Conservation (phyloP, 2,113 vertebrate genomes). For the Percina caprodes region DNA sequence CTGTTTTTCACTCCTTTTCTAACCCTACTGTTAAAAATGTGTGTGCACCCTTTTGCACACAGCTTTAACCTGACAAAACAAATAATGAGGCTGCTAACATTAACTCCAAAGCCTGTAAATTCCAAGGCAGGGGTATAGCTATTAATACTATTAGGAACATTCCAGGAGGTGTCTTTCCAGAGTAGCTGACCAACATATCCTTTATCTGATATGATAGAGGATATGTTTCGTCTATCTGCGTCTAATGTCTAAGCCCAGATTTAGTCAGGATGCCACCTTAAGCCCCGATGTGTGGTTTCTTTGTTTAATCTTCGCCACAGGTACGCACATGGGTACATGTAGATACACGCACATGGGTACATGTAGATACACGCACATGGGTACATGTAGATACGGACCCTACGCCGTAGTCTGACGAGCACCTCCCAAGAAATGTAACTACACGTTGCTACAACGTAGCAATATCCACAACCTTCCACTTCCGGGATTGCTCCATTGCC, state of each 20-base stretch:
- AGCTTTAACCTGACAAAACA: slow-evolving; percentile 31
- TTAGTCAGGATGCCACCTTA: slow-evolving; percentile 11
- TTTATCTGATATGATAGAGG: neutral
- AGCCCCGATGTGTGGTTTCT: too few species aligned
- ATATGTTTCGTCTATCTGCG: neutral
- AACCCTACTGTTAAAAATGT: slow-evolving; percentile 41
- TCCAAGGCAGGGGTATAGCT: slow-evolving; percentile 17
- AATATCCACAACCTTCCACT: too few species aligned
- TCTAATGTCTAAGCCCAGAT: slow-evolving; percentile 9
- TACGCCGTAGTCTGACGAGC: too few species aligned
- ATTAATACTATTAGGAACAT: neutral
- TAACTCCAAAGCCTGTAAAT: slow-evolving; percentile 21
- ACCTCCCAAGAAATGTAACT: too few species aligned
- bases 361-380: too few species aligned
- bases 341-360: too few species aligned
- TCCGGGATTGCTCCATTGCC: too few species aligned
- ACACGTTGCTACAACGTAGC: too few species aligned
- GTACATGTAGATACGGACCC: too few species aligned
- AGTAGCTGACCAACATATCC: neutral
- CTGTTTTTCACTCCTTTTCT: slow-evolving; percentile 41
- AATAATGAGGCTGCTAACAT: slow-evolving; percentile 8
- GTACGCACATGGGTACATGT: too few species aligned
- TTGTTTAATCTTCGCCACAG: too few species aligned
- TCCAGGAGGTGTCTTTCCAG: neutral
- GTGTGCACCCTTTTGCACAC: slow-evolving; percentile 35